Evolutionary conservation across 1,140 invertebrate species (phyloP).

Genomic region (Drosophila leontia): DNA sequence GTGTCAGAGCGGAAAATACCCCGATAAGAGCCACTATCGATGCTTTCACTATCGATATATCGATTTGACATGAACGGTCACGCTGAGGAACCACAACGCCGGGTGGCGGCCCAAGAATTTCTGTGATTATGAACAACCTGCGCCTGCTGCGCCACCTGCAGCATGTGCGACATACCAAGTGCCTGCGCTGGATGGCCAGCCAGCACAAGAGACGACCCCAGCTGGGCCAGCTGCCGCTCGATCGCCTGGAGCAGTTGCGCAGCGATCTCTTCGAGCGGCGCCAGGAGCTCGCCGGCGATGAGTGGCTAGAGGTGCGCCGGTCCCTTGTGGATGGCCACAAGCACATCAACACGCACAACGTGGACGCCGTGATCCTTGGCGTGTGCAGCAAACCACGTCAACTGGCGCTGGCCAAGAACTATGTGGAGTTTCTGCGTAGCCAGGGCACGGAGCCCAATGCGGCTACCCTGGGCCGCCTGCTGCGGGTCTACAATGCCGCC

Average conservation of each 20-base stretch:
- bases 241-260: slow-evolving; percentile 62
- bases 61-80: not conserved
- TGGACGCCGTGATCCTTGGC: slow-evolving; percentile 87
- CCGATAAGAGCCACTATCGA: too few species aligned
- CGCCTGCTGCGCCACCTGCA: slow-evolving; percentile 39
- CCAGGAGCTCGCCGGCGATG: slow-evolving; percentile 33
- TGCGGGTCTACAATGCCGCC: slow-evolving; percentile 86
- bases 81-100: not conserved
- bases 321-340: slow-evolving; percentile 54
- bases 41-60: not conserved
- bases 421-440: slow-evolving; percentile 86
- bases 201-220: slow-evolving; percentile 56
- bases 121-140: slow-evolving; percentile 54
- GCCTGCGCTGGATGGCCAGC: slow-evolving; percentile 31
- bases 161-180: not conserved
- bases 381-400: slow-evolving; percentile 84
- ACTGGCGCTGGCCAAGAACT: slow-evolving; percentile 86
- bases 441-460: slow-evolving; percentile 85
- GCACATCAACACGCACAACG: slow-evolving; percentile 85
- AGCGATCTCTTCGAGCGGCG: slow-evolving; percentile 43
- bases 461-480: slow-evolving; percentile 86
- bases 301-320: slow-evolving; percentile 60
- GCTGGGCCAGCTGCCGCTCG: slow-evolving; percentile 35
- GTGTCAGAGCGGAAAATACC: not conserved
- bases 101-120: not conserved